phyloP scores from a whole-genome alignment of 35 echinoderm and acorn worm species.

The Lytechinus variegatus region DNA sequence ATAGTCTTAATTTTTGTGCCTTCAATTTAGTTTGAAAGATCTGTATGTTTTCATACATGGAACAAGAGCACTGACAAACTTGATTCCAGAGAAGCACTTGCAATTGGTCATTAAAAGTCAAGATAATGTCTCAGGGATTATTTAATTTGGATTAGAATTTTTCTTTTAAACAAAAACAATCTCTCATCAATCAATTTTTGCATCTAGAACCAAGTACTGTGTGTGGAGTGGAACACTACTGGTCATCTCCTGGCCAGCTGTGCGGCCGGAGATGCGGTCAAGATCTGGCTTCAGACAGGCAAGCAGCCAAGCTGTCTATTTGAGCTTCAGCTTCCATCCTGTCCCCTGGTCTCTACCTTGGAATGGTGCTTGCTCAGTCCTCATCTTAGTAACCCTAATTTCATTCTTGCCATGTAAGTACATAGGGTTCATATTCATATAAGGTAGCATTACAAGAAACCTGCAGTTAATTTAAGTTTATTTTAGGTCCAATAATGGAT shows the following conservation, averaged over 20 bases:
- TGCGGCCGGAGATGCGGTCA: slow-evolving; percentile 77
- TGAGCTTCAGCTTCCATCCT: slow-evolving; percentile 71
- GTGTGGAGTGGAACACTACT: slow-evolving; percentile 84
- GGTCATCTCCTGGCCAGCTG: slow-evolving; percentile 85
- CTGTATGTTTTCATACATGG: too few relatives aligned
- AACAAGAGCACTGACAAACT: too few relatives aligned
- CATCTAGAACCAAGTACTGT: slow-evolving; percentile 30
- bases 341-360: slow-evolving; percentile 36
- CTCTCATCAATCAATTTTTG: neutral
- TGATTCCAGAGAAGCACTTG: too few relatives aligned
- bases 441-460: too few relatives aligned
- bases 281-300: slow-evolving; percentile 76
- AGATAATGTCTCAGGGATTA: too few relatives aligned
- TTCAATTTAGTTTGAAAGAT: neutral
- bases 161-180: too few relatives aligned
- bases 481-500: too few relatives aligned
- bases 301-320: slow-evolving; percentile 73
- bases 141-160: too few relatives aligned
- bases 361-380: slow-evolving; percentile 64
- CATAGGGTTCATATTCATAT: neutral
- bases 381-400: slow-evolving; percentile 49
- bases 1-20: too few relatives aligned
- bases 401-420: slow-evolving; percentile 77
- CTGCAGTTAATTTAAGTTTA: too few relatives aligned
- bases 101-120: too few relatives aligned